phyloP scores from a whole-genome alignment of 2,797 vertebrate genomes.

The Geotria australis region DNA sequence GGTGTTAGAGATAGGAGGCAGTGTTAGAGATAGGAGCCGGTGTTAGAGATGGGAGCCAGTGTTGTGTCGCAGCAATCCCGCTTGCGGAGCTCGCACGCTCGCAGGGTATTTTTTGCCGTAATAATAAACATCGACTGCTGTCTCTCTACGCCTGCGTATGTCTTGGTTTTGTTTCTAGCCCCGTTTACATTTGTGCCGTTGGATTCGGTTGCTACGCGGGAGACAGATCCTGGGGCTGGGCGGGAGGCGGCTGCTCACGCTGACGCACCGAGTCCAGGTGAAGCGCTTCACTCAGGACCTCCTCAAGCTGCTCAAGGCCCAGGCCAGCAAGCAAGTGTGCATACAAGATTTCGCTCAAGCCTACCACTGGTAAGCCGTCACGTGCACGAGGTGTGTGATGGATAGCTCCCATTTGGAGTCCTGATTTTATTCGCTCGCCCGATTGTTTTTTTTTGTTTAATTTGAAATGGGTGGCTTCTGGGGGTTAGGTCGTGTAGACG shows the following conservation, averaged over 20 bases:
- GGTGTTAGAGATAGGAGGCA: too few species aligned
- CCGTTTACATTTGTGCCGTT: too few species aligned
- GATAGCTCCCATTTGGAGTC: too few species aligned
- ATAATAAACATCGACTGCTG: too few species aligned
- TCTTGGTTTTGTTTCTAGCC: too few species aligned
- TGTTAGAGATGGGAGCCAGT: too few species aligned
- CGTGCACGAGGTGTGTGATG: background rate
- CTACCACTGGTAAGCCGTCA: conserved; percentile 57
- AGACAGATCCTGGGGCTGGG: conserved; percentile 76
- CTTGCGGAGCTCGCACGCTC: too few species aligned
- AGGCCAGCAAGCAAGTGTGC: conserved; percentile 78
- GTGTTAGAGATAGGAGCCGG: too few species aligned
- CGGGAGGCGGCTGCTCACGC: conserved; percentile 54
- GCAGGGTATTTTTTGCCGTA: too few species aligned
- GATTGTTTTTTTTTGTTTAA: background rate
- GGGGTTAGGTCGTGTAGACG: background rate
- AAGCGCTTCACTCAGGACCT: conserved; percentile 91
- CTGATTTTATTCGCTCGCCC: background rate
- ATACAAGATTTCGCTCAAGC: conserved; percentile 76
- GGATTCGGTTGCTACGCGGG: too few species aligned
- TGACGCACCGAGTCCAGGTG: conserved; percentile 78
- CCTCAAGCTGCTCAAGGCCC: conserved; percentile 81
- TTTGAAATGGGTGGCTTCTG: background rate
- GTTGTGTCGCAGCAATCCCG: too few species aligned
- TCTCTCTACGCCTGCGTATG: too few species aligned